Percentiles rank a stretch among this genome's conserved stretches.
phyloP scores from a whole-genome alignment of 2,113 vertebrate species.

The Paracanthobrama guichenoti region DNA sequence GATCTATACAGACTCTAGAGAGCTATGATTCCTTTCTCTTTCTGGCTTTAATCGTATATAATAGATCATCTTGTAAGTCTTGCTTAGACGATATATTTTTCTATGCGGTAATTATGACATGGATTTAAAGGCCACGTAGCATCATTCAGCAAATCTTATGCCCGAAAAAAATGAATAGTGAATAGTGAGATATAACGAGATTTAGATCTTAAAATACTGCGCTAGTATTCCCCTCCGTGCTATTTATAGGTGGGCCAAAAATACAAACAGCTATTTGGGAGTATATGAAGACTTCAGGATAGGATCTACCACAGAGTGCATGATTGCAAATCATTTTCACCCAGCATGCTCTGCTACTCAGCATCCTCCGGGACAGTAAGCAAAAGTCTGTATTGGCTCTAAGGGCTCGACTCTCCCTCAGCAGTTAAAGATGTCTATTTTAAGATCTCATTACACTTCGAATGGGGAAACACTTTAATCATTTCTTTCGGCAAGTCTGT shows the following conservation, averaged over 20 bases:
- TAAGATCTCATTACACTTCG: conserved; percentile 11
- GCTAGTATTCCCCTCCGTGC: not conserved
- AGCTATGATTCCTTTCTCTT: conserved; percentile 15
- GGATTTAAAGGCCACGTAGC: not conserved
- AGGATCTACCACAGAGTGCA: conserved; percentile 23
- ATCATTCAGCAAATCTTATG: not conserved
- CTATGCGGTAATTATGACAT: conserved; percentile 18
- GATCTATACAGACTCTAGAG: not conserved
- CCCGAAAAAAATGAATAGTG: not conserved
- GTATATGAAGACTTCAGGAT: conserved; percentile 2
- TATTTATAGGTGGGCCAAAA: conserved; percentile 9
- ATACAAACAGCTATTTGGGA: not conserved
- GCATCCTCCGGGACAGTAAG: conserved; percentile 19
- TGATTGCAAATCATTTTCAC: conserved; percentile 39
- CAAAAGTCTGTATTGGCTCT: conserved; percentile 28
- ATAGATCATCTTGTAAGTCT: conserved; percentile 43
- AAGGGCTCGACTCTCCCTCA: not conserved
- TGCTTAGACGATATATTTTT: conserved; percentile 19
- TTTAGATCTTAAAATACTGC: not conserved
- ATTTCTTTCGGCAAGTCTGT: not conserved
- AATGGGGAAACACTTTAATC: not conserved
- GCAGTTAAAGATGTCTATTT: conserved; percentile 19
- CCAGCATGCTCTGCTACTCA: not conserved
- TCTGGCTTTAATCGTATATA: conserved; percentile 23
- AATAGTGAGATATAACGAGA: not conserved